phyloP scores from a whole-genome alignment of 2,797 vertebrate species.

The Caiman crocodilus region DNA sequence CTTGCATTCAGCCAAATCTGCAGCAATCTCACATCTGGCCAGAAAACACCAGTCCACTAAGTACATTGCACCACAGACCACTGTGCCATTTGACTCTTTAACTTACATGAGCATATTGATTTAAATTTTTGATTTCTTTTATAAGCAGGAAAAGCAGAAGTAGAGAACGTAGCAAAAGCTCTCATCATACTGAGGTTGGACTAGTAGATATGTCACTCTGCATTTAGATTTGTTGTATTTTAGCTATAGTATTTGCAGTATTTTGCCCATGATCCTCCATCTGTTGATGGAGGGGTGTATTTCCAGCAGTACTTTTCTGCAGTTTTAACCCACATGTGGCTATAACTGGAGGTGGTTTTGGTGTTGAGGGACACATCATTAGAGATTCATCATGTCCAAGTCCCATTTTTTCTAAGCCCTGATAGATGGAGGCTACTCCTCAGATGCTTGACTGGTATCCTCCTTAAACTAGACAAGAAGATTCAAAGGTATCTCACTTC shows the following conservation, averaged over 20 bases:
- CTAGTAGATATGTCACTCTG: not conserved
- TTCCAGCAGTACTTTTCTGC: slow-evolving; percentile 21
- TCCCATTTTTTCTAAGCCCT: not conserved
- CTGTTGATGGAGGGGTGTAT: not conserved
- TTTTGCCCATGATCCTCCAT: not conserved
- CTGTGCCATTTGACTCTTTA: too few species aligned
- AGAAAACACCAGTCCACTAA: not conserved
- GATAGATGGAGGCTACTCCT: not conserved
- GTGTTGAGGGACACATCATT: not conserved
- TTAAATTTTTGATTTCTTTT: too few species aligned
- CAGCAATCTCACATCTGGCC: not conserved
- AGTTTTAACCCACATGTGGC: not conserved
- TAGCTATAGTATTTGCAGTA: not conserved
- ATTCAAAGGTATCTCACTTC: too few species aligned
- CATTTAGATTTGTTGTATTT: not conserved
- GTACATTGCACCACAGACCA: not conserved
- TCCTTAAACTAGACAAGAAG: too few species aligned
- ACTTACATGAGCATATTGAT: too few species aligned
- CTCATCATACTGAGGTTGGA: not conserved
- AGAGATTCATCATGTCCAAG: not conserved
- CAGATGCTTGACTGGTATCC: not conserved
- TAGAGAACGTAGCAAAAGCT: not conserved
- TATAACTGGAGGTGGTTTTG: not conserved
- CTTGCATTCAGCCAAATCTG: not conserved
- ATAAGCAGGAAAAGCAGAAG: not conserved